Conservation (phyloP, 2,888 invertebrate genomes). For the Eremobia ochroleuca region DNA sequence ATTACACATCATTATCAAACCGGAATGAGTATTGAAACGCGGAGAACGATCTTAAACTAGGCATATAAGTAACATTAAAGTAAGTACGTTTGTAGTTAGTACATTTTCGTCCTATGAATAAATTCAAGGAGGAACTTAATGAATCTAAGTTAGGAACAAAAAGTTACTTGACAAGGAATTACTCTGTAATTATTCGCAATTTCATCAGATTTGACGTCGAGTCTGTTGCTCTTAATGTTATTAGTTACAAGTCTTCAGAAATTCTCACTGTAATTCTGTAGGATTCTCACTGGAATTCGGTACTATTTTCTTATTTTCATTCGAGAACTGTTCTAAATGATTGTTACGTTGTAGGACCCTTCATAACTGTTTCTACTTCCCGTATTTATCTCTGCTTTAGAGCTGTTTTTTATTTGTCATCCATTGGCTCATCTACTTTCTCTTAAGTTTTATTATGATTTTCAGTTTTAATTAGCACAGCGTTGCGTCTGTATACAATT, state of each 20-base stretch:
- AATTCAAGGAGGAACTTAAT: neutral
- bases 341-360: neutral
- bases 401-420: neutral
- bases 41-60: neutral
- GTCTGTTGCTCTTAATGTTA: constrained; percentile 3
- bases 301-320: neutral
- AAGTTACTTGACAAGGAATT: neutral
- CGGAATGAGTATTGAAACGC: neutral
- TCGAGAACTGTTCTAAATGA: neutral
- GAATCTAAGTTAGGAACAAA: neutral
- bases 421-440: neutral
- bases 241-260: constrained; percentile 21
- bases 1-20: neutral
- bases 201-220: neutral
- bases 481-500: constrained; percentile 25
- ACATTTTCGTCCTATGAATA: neutral
- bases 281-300: neutral
- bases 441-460: constrained; percentile 1
- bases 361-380: neutral
- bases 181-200: constrained; percentile 5
- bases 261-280: neutral
- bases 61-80: neutral
- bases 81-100: neutral
- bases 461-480: constrained; percentile 28
- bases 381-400: neutral